Conservation (phyloP, 35 echinoderm and acorn worm species). For the Strongylocentrotus purpuratus region DNA sequence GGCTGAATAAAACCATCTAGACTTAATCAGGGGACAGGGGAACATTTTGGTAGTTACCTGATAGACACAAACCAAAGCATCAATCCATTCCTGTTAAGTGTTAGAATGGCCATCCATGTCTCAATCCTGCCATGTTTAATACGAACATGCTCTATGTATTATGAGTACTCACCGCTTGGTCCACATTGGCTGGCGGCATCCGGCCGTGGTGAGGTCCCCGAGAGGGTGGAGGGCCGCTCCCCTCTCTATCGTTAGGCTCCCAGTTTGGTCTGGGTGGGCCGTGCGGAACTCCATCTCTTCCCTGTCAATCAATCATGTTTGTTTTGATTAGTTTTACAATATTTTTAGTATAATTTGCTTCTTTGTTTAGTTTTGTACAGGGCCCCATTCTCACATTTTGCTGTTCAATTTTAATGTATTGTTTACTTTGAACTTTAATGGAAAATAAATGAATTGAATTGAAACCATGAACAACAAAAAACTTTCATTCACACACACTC, state of each 20-base stretch:
- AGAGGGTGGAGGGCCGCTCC: conserved; percentile 43
- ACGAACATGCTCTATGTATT: not conserved
- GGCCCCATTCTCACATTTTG: too few species aligned
- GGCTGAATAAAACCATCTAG: too few species aligned
- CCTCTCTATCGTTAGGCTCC: conserved; percentile 52
- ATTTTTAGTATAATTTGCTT: too few species aligned
- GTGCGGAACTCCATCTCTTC: not conserved
- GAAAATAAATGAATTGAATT: too few species aligned
- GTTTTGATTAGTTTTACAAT: too few species aligned
- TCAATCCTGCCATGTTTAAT: not conserved
- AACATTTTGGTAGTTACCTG: not conserved
- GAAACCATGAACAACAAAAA: too few species aligned
- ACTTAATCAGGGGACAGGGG: not conserved
- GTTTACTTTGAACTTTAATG: too few species aligned
- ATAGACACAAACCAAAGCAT: not conserved
- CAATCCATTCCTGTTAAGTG: conserved; percentile 19
- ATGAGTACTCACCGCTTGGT: conserved; percentile 61
- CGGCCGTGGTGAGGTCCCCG: conserved; percentile 52
- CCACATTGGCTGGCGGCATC: conserved; percentile 65
- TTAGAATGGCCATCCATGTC: not conserved
- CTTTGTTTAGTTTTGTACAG: too few species aligned
- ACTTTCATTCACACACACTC: too few species aligned
- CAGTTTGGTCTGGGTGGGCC: conserved; percentile 11
- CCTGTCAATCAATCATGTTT: not conserved
- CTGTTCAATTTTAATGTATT: too few species aligned